Evolutionary conservation across 2,888 invertebrate species (phyloP).

Genomic region (Esperia sulphurella): DNA sequence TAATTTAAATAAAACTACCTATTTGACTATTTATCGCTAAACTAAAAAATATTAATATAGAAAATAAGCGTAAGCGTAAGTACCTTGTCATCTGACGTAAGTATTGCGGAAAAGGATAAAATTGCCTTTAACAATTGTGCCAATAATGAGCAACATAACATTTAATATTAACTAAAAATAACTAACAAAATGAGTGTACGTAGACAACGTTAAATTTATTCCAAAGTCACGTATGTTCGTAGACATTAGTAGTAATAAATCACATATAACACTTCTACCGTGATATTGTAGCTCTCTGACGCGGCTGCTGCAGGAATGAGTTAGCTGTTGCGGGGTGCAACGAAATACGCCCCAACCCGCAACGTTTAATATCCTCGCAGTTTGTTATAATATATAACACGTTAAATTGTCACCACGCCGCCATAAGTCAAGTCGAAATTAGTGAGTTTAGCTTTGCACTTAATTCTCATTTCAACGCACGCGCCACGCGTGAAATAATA

Average conservation of each 20-base stretch:
- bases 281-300: constrained; percentile 11
- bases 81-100: too few relatives aligned
- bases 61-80: too few relatives aligned
- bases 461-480: constrained; percentile 49
- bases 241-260: constrained; percentile 7
- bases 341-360: constrained; percentile 30
- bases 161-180: too few relatives aligned
- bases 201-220: background rate
- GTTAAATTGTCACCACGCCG: constrained; percentile 46
- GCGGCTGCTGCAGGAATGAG: constrained; percentile 44
- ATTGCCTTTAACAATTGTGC: too few relatives aligned
- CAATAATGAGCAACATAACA: too few relatives aligned
- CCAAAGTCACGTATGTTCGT: background rate
- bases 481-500: constrained; percentile 24
- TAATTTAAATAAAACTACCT: too few relatives aligned
- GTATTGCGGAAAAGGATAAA: too few relatives aligned
- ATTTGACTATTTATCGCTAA: too few relatives aligned
- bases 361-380: constrained; percentile 54
- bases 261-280: constrained; percentile 9
- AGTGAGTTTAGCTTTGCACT: constrained; percentile 46
- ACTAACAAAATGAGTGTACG: too few relatives aligned
- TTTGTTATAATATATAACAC: constrained; percentile 51
- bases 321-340: constrained; percentile 27
- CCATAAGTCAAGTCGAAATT: constrained; percentile 53
- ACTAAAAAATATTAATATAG: too few relatives aligned